Evolutionary conservation across 2,888 invertebrate genomes (phyloP), one percentile per base, ranked within the genome.

Genomic region (Epinotia ramella): DNA sequence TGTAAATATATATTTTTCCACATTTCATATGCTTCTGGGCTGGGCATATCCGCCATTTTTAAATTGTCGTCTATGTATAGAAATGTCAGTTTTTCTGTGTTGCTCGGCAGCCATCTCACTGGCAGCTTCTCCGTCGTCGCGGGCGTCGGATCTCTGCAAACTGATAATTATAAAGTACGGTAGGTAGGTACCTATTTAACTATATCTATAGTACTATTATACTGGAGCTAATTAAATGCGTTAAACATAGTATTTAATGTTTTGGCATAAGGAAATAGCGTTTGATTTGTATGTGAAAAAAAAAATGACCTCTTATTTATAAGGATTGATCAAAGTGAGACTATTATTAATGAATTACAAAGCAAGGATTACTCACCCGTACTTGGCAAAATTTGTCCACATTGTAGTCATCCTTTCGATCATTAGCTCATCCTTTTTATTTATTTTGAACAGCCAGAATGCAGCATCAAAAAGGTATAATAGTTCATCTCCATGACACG

Each of bases 331-430:
- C 40, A 40, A 40, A 7, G 40, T 40, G 7, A 40, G 9, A 9
- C 40, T 40, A 40, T 9, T 40, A 9, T 40, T 9, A 40, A 40
- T 40, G 40, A 40, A 40, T 40, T 40, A 40, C 9, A 40, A 40
- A 40, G 9, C 5, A 16, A 16, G 16, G 5, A 5, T 16, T 53
- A 79, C 82, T 60, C 81, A 86, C 86, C 84, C 83, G 46, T 80
- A 83, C 80, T 86, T 87, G 0, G 80, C 85, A 69, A 87, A 87
- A 65, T 87, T 86, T 0, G 87, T 78, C 86, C 86, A 86, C 64
- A 86, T 63, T 16, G 80, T 81, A 7, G 84, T 84, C 28, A 87
- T 81, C 40, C 80, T 81, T 56, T 82, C 78, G 49, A 83, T 81
- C 24, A 81, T 79, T 12, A 79, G 24, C 40, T 80, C 78, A 74